Evolutionary conservation across 2,113 vertebrate species (phyloP).

Genomic region (Muscicapa adusta): DNA sequence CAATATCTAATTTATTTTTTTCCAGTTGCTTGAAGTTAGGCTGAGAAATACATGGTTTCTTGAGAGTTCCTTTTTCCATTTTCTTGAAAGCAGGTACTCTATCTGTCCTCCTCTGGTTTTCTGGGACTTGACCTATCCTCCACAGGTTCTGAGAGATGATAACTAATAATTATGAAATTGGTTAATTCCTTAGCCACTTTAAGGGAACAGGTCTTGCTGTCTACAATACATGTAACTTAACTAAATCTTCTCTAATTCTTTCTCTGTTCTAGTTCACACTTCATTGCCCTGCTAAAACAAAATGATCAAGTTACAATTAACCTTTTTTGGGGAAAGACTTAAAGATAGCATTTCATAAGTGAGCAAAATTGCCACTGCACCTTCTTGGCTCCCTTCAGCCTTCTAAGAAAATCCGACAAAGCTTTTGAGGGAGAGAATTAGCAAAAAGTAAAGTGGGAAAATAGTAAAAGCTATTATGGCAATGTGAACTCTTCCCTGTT

Average conservation of each 20-base stretch:
- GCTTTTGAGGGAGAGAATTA: not conserved
- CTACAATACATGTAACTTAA: not conserved
- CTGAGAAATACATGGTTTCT: not conserved
- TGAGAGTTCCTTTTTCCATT: not conserved
- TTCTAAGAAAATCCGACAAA: not conserved
- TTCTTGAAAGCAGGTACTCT: not conserved
- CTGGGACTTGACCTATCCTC: not conserved
- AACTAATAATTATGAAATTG: conserved; percentile 3
- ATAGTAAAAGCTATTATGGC: not conserved
- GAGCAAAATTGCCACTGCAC: not conserved
- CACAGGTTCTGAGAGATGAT: not conserved
- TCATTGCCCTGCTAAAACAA: not conserved
- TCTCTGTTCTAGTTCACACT: not conserved
- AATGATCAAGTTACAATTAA: conserved; percentile 20
- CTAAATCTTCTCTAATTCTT: conserved; percentile 10
- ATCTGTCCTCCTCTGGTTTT: not conserved
- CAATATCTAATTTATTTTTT: not conserved
- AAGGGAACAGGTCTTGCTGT: not conserved
- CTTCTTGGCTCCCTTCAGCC: not conserved
- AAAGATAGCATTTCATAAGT: not conserved
- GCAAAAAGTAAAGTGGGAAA: not conserved
- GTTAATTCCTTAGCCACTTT: conserved; percentile 27
- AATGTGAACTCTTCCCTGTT: conserved; percentile 23
- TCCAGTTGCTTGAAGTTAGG: not conserved
- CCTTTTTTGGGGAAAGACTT: not conserved